A percentile compares a stretch with the other conserved stretches of the same genome.
These are phyloP conservation scores for Pangasianodon hypophthalmus DNA, from an alignment of 2,113 vertebrate genomes.

Conservation along the genomic window DNA sequence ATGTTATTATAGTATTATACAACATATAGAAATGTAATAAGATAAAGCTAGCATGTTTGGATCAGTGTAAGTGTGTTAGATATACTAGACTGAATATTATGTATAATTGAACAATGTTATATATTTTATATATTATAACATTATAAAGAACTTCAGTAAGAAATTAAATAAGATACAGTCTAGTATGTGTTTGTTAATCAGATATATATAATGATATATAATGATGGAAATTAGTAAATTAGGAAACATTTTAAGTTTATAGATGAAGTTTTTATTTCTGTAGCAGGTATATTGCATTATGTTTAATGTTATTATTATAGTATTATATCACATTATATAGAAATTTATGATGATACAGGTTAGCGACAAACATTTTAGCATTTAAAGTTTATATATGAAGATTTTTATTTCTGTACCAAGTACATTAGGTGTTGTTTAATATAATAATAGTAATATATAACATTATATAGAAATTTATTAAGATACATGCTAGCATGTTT, in stretches of 20 bases:
- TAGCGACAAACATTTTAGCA: background rate
- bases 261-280: too few species aligned
- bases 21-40: background rate
- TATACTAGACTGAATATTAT: background rate
- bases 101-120: background rate
- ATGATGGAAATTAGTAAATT: too few species aligned
- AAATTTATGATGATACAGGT: background rate
- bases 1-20: background rate
- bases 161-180: too few species aligned
- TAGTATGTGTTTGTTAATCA: background rate
- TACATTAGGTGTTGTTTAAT: too few species aligned
- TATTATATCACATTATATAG: too few species aligned
- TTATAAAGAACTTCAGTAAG: background rate
- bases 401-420: background rate
- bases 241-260: too few species aligned
- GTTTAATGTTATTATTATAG: too few species aligned
- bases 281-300: background rate
- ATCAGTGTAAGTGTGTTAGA: background rate
- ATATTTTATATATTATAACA: background rate
- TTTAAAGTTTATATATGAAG: background rate
- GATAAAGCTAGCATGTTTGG: background rate
- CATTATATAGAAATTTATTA: background rate
- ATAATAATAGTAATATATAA: too few species aligned
- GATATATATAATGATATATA: too few species aligned
- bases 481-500: background rate